Percentiles rank a stretch among this genome's conserved stretches.
phyloP scores from a whole-genome alignment of 2,113 vertebrate genomes.

The Saguinus imperator region DNA sequence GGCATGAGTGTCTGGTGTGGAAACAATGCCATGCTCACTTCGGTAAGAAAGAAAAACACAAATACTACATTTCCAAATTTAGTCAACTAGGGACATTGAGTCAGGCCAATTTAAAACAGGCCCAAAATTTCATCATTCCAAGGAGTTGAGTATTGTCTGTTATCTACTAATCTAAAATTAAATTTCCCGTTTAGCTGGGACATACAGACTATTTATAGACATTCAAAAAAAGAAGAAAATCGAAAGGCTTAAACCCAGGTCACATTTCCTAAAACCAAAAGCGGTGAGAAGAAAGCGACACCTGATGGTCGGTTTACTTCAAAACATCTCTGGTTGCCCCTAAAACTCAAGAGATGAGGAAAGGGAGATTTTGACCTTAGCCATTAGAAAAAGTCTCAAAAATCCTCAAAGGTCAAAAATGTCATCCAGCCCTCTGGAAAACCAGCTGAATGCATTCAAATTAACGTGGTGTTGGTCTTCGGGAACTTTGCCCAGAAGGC shows the following conservation, averaged over 20 bases:
- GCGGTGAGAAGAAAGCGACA: conserved; percentile 46
- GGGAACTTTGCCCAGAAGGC: background rate
- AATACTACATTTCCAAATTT: conserved; percentile 58
- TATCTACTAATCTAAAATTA: conserved; percentile 75
- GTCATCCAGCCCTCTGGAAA: background rate
- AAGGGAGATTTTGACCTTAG: conserved; percentile 2
- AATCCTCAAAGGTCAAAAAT: conserved; percentile 32
- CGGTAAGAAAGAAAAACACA: conserved; percentile 46
- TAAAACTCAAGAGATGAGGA: background rate
- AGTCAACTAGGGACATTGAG: conserved; percentile 66
- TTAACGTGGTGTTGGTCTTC: background rate
- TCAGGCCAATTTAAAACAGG: conserved; percentile 61
- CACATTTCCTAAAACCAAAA: conserved; percentile 9
- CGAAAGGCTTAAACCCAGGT: conserved; percentile 20
- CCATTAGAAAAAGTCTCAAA: conserved; percentile 22
- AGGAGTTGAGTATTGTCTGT: conserved; percentile 61
- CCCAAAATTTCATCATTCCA: conserved; percentile 63
- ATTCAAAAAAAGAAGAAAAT: background rate
- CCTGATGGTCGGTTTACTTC: conserved; percentile 43
- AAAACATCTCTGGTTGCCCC: background rate
- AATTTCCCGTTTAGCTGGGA: conserved; percentile 67
- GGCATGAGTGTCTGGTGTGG: background rate
- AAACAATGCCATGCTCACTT: background rate
- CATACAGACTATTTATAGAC: conserved; percentile 68
- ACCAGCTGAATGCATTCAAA: background rate